Base-by-base conservation (phyloP, 2,797 vertebrate species). In the Coregonus ussuriensis region DNA sequence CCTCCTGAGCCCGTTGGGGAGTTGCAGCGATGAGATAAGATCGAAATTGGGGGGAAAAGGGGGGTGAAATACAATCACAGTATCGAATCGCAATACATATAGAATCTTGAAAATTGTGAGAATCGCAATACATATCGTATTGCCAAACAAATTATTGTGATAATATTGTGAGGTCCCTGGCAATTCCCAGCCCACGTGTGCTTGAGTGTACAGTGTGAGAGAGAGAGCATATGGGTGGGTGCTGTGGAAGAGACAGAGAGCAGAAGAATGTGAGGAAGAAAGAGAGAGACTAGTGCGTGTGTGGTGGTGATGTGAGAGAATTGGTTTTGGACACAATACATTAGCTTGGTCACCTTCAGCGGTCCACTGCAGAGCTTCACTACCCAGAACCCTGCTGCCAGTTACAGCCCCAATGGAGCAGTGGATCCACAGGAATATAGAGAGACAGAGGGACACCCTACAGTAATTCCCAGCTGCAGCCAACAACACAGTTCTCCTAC, bases 261-360 rank as follows among this genome's bases (percentile, higher is more conserved):
- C 3, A 21, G 9, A 13, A 63, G 59, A 25, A 21, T 3, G 62
- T 0, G 21, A 11, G 21, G 13, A 18, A 65, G 62, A 65, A 21
- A 21, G 56, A 15, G 56, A 62, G n/a, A 65, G 62, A 25, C n/a
- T 5, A 9, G 21, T 21, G 63, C 13, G 13, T 9, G 41, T 9
- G 33, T 33, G 33, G 7, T 41, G 37, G 41, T 47, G 41, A n/a
- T 52, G 74, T 47, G 9, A 21, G 18, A 41, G n/a, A 73, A 69
- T 35, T 35, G 65, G 37, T 71, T 79, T 69, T 74, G 82, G 81
- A 89, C 82, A 79, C 79, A 75, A 86, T 74, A 51, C 75, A 82
- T 81, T 79, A 81, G 51, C 14, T 21, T 63, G 65, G 75, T 63
- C 70, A 80, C 52, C 74, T 65, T 74, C 67, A 73, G 25, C 63